Conservation (phyloP, 2,797 vertebrate species). For the Chelon auratus region DNA sequence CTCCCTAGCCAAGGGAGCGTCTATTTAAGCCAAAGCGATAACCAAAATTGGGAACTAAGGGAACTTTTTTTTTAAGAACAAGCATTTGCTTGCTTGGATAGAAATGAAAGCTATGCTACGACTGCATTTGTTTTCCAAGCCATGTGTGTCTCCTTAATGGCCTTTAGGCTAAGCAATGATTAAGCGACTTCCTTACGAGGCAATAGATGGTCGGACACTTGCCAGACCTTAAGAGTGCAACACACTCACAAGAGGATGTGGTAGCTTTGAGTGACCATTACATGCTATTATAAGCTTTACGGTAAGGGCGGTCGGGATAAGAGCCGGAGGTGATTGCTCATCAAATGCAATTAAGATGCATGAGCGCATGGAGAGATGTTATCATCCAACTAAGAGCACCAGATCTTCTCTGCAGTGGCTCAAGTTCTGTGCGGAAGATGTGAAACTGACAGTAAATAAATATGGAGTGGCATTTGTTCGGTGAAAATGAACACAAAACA, state of each 20-base stretch:
- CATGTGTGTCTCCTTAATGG: constrained; percentile 17
- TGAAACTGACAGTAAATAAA: constrained; percentile 34
- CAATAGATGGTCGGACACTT: constrained; percentile 53
- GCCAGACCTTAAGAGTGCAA: constrained; percentile 61
- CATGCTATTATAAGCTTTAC: constrained; percentile 63
- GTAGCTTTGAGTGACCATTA: constrained; percentile 69
- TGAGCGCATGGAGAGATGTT: constrained; percentile 68
- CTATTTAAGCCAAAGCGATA: constrained; percentile 43
- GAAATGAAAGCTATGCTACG: background rate
- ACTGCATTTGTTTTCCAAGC: constrained; percentile 24
- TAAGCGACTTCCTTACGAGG: constrained; percentile 31
- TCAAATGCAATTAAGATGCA: constrained; percentile 73
- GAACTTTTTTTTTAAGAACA: background rate
- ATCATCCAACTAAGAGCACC: constrained; percentile 67
- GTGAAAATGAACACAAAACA: constrained; percentile 7
- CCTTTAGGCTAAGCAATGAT: constrained; percentile 35
- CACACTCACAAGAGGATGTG: constrained; percentile 46
- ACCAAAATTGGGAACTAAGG: constrained; percentile 32
- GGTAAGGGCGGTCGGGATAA: constrained; percentile 44
- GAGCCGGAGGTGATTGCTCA: constrained; percentile 58
- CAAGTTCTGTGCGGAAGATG: constrained; percentile 43
- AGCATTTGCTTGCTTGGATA: background rate
- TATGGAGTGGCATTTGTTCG: background rate
- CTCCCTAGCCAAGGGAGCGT: constrained; percentile 17
- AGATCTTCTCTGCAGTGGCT: constrained; percentile 47